These are phyloP conservation scores for Misgurnus mizolepis DNA, from an alignment of 2,113 vertebrate genomes.

Conservation along the genomic window DNA sequence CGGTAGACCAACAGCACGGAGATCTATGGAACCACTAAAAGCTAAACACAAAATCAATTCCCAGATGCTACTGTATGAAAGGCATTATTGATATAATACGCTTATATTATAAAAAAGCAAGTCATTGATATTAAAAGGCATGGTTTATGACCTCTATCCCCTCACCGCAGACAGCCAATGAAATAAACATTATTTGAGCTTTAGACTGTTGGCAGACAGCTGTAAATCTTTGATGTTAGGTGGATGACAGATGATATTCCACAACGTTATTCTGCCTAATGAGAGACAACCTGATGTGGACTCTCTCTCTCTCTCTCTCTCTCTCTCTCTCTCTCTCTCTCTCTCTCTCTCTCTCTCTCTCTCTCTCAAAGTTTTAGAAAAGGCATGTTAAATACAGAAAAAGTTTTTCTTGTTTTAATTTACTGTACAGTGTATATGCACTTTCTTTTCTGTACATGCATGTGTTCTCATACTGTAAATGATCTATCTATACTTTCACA, in stretches of 20 bases:
- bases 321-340: not conserved
- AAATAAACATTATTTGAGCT: not conserved
- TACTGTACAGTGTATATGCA: too few relatives aligned
- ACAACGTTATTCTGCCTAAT: slow-evolving; percentile 25
- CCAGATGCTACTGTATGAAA: not conserved
- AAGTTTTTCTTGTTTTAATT: not conserved
- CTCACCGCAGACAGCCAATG: not conserved
- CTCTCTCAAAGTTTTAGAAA: not conserved
- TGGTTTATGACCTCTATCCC: not conserved
- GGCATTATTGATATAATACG: slow-evolving; percentile 20
- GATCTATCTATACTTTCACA: too few relatives aligned
- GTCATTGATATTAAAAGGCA: slow-evolving; percentile 25
- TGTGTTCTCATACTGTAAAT: too few relatives aligned
- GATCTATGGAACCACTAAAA: slow-evolving; percentile 31
- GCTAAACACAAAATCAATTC: slow-evolving; percentile 41
- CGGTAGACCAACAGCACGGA: slow-evolving; percentile 10
- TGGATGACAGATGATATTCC: slow-evolving; percentile 22
- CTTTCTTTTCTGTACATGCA: too few relatives aligned
- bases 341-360: too few relatives aligned
- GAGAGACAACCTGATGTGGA: not conserved
- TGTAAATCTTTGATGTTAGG: slow-evolving; percentile 32
- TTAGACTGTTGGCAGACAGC: slow-evolving; percentile 5
- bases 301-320: not conserved
- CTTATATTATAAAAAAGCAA: slow-evolving; percentile 10
- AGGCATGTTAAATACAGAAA: not conserved